These are phyloP conservation scores for Xestia rhomboidea DNA, from an alignment of 2,888 invertebrate species.

Conservation along the genomic window DNA sequence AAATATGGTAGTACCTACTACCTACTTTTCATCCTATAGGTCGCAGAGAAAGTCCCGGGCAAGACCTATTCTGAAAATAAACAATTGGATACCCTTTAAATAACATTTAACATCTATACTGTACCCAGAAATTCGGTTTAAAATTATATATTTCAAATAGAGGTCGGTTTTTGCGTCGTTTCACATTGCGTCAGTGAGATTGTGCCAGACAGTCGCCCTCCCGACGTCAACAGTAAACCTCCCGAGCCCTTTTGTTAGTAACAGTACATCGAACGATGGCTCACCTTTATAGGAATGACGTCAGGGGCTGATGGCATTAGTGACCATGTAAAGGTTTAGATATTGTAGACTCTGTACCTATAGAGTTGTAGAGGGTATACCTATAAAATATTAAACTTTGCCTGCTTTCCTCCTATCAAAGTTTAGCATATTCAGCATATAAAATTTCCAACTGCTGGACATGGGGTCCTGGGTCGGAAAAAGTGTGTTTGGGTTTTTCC, in stretches of 20 bases:
- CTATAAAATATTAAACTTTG: not conserved
- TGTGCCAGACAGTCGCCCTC: constrained; percentile 16
- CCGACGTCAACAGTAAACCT: constrained; percentile 45
- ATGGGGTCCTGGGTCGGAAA: too few species aligned
- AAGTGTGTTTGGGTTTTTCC: too few species aligned
- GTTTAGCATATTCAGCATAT: not conserved
- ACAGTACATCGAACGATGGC: constrained; percentile 16
- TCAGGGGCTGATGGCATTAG: constrained; percentile 27
- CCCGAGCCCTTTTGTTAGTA: constrained; percentile 30
- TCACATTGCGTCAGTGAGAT: constrained; percentile 5
- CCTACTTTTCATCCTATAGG: not conserved
- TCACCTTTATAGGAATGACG: constrained; percentile 45
- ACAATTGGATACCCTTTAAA: not conserved
- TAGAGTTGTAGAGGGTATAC: not conserved
- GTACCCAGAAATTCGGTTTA: not conserved
- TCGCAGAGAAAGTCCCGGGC: not conserved
- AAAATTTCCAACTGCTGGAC: too few species aligned
- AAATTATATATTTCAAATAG: not conserved
- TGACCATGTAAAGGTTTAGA: not conserved
- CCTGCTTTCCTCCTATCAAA: not conserved
- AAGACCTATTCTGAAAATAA: not conserved
- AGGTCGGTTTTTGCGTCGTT: not conserved
- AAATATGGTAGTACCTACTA: too few species aligned
- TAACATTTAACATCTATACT: not conserved
- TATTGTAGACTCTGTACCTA: not conserved